These are phyloP conservation scores for Okamejei kenojei DNA, from an alignment of 2,797 vertebrate genomes.

Conservation along the genomic window DNA sequence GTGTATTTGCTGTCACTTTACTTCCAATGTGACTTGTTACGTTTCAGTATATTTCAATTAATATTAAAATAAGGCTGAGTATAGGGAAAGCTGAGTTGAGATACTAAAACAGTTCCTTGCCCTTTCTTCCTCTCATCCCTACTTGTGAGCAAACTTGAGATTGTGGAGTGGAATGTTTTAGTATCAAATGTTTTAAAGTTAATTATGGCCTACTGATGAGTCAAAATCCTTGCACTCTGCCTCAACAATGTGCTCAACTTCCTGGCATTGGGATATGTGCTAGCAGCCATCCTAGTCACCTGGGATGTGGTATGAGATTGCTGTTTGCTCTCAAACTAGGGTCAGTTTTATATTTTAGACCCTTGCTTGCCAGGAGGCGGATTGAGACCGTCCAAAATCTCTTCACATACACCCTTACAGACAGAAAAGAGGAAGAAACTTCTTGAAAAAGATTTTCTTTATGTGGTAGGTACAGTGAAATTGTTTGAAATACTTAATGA, in stretches of 20 bases:
- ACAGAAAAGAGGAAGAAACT: constrained; percentile 22
- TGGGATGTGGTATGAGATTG: not conserved
- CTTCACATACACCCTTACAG: not conserved
- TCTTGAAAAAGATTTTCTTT: constrained; percentile 24
- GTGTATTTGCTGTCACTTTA: not conserved
- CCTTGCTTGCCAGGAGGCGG: not conserved
- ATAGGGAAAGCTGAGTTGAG: not conserved
- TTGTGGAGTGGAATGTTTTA: not conserved
- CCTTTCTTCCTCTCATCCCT: not conserved
- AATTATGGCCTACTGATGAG: not conserved
- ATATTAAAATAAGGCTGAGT: not conserved
- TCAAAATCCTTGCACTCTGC: not conserved
- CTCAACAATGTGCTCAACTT: not conserved
- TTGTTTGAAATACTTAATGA: not conserved
- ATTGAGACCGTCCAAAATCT: constrained; percentile 15
- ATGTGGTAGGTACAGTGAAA: constrained; percentile 24
- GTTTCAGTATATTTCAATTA: not conserved
- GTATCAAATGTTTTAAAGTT: not conserved
- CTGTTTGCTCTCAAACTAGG: constrained; percentile 7
- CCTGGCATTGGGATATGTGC: too few species aligned
- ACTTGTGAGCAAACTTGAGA: not conserved
- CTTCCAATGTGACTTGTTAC: not conserved
- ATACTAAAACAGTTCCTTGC: not conserved
- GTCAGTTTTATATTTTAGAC: constrained; percentile 27
- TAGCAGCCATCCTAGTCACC: not conserved